Evolutionary conservation across 2,888 invertebrate species (phyloP).

Genomic region (Plagodis pulveraria): DNA sequence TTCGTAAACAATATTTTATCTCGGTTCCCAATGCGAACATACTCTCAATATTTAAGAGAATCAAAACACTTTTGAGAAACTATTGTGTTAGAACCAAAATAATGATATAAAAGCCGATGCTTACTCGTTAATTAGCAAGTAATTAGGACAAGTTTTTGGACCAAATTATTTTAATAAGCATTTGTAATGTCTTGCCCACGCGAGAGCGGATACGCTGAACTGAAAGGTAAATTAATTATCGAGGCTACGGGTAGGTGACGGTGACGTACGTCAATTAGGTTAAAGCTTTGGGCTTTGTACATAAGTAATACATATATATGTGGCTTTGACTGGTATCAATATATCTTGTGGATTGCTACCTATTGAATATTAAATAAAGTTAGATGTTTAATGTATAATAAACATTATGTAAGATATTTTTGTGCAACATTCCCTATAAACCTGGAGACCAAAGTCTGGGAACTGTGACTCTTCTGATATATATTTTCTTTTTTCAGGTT

Average conservation of each 20-base stretch:
- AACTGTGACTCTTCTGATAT: no score
- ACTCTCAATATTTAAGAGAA: background rate
- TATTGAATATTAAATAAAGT: no score
- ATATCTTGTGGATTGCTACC: no score
- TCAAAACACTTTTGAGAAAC: background rate
- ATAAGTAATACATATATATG: no score
- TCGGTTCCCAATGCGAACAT: background rate
- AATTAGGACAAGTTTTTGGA: constrained; percentile 22
- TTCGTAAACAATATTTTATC: no score
- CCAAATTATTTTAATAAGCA: constrained; percentile 27
- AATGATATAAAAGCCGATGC: background rate
- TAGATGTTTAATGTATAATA: no score
- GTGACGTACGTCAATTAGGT: constrained; percentile 3
- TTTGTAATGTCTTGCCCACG: constrained; percentile 17
- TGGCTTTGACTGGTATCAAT: no score
- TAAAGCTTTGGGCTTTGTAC: no score
- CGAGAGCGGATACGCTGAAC: constrained; percentile 12
- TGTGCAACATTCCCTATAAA: no score
- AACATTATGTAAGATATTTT: no score
- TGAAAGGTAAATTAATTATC: constrained; percentile 18
- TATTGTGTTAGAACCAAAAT: background rate
- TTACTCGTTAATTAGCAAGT: constrained; percentile 16
- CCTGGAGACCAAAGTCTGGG: no score
- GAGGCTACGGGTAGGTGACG: constrained; percentile 4
- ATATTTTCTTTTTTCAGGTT: no score